Conservation (phyloP, 2,113 vertebrate genomes). For the Furnarius figulus region DNA sequence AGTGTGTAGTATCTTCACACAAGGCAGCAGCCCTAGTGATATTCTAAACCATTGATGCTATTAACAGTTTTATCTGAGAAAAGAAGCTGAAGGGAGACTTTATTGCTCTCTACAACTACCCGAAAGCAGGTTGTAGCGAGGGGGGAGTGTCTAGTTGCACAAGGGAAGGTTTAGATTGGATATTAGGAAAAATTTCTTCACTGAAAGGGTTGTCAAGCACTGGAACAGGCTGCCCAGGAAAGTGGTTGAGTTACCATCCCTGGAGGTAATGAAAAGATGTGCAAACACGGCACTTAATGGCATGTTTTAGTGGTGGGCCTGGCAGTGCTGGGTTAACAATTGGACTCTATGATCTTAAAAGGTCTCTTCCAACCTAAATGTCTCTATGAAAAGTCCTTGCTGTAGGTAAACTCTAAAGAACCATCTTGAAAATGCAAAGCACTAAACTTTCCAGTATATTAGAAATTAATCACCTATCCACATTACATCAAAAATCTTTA, state of each 20-base stretch:
- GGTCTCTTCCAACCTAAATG: background rate
- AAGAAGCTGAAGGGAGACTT: background rate
- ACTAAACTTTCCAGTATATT: background rate
- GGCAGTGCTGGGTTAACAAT: background rate
- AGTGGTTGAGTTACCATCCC: background rate
- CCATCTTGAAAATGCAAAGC: background rate
- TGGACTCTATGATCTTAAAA: background rate
- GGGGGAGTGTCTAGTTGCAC: background rate
- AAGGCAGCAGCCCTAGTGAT: background rate
- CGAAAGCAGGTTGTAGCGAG: background rate
- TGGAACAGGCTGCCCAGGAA: background rate
- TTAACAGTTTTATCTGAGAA: background rate
- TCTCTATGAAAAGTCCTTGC: background rate
- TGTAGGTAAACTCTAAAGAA: background rate
- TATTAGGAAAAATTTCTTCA: background rate
- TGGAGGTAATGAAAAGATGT: background rate
- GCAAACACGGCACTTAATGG: background rate
- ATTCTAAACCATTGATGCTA: background rate
- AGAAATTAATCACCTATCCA: background rate
- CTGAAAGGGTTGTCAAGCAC: background rate
- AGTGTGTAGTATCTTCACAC: background rate
- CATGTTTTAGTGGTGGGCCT: background rate
- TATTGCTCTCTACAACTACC: background rate
- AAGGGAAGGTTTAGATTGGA: background rate
- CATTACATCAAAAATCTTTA: background rate